Conservation (phyloP, 1,140 invertebrate species). For the Branchinecta lynchi region DNA sequence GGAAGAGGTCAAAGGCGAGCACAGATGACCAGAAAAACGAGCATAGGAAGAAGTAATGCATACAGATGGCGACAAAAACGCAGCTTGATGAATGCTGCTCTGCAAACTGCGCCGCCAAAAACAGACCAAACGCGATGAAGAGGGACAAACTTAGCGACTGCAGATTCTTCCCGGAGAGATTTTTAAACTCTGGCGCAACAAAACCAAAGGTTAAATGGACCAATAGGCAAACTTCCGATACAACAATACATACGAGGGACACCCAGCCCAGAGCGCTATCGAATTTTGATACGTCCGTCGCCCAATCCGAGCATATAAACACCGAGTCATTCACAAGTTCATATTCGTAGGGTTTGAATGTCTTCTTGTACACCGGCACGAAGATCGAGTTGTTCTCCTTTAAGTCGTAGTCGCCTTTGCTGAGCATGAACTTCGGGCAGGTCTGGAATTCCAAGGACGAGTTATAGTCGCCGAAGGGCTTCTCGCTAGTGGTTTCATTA, state of each 20-base stretch:
- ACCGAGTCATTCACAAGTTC: slow-evolving; percentile 26
- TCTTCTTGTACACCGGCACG: slow-evolving; percentile 30
- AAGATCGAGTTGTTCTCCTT: slow-evolving; percentile 31
- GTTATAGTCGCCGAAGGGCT: slow-evolving; percentile 26
- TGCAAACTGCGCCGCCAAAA: slow-evolving; percentile 33
- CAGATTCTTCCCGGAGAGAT: slow-evolving; percentile 39
- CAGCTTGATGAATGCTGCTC: slow-evolving; percentile 26
- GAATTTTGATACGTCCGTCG: slow-evolving; percentile 29
- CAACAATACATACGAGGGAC: slow-evolving; percentile 32
- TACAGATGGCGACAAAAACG: slow-evolving; percentile 31
- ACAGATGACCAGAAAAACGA: slow-evolving; percentile 45
- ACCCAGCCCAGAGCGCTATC: slow-evolving; percentile 33
- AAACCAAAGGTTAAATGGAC: slow-evolving; percentile 35
- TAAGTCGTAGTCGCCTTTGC: slow-evolving; percentile 31
- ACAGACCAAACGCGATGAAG: slow-evolving; percentile 34
- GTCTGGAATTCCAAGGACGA: slow-evolving; percentile 24
- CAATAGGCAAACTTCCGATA: slow-evolving; percentile 36
- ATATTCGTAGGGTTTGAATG: slow-evolving; percentile 28
- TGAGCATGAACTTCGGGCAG: slow-evolving; percentile 33
- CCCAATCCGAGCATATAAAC: slow-evolving; percentile 25
- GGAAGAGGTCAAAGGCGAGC: slow-evolving; percentile 42
- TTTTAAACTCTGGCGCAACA: slow-evolving; percentile 35
- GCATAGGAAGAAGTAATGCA: slow-evolving; percentile 39
- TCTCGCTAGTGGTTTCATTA: slow-evolving; percentile 11
- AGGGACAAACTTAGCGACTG: slow-evolving; percentile 35